These are phyloP conservation scores for Coregonus clupeaformis DNA, from an alignment of 2,113 vertebrate genomes.

Conservation along the genomic window DNA sequence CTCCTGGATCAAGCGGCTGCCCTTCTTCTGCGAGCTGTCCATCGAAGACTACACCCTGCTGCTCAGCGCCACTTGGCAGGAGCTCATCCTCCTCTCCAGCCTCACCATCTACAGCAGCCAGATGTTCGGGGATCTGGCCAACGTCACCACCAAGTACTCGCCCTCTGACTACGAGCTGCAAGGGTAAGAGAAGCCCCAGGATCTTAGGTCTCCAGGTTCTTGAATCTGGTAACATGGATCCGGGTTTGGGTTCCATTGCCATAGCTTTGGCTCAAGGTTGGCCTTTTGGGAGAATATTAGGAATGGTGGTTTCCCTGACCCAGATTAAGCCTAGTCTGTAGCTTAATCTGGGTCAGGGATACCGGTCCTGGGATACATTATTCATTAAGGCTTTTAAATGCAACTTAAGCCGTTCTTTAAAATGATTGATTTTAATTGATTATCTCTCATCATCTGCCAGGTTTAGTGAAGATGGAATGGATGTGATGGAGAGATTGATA, in stretches of 20 bases:
- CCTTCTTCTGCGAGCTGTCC: slow-evolving; percentile 96
- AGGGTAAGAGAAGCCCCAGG: slow-evolving; percentile 75
- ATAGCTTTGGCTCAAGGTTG: too few species aligned
- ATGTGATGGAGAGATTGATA: slow-evolving; percentile 96
- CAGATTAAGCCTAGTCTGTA: too few species aligned
- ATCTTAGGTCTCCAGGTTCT: too few species aligned
- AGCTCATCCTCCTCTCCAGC: slow-evolving; percentile 94
- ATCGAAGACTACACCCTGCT: slow-evolving; percentile 99
- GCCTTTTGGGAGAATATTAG: background rate
- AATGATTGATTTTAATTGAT: too few species aligned
- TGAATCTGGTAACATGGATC: too few species aligned
- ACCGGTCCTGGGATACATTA: too few species aligned
- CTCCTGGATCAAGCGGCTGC: slow-evolving; percentile 98
- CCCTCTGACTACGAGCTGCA: slow-evolving; percentile 94
- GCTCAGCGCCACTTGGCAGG: slow-evolving; percentile 96
- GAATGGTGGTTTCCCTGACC: background rate
- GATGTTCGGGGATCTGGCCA: slow-evolving; percentile 93
- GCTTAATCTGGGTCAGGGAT: too few species aligned
- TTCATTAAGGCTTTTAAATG: too few species aligned
- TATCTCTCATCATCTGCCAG: slow-evolving; percentile 37
- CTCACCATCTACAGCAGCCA: slow-evolving; percentile 96
- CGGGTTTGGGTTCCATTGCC: too few species aligned
- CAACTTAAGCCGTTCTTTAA: too few species aligned
- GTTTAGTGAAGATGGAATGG: slow-evolving; percentile 98
- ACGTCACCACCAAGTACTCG: slow-evolving; percentile 94